These are phyloP conservation scores for Apus apus DNA, from an alignment of 2,113 vertebrate genomes.

Conservation along the genomic window DNA sequence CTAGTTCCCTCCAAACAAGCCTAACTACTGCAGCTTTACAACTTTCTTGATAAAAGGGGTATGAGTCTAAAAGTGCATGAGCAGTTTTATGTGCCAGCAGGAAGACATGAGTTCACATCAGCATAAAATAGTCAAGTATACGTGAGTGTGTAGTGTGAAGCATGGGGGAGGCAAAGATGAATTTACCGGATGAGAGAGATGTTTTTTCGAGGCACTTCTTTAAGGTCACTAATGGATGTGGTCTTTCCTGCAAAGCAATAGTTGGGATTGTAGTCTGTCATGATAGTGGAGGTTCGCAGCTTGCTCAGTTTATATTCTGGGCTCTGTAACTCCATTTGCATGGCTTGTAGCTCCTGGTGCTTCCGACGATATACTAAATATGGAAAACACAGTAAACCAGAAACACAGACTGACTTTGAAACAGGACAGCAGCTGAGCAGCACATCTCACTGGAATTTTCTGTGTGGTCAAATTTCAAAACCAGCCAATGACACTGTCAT, in stretches of 20 bases:
- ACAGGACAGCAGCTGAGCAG: neutral
- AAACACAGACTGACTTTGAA: neutral
- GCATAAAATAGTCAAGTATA: neutral
- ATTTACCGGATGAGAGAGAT: slow-evolving; percentile 94
- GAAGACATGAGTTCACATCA: neutral
- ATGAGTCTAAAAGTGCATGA: neutral
- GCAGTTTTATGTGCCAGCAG: neutral
- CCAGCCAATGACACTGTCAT: neutral
- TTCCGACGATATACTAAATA: slow-evolving; percentile 93
- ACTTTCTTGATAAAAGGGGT: neutral
- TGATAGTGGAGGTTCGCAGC: slow-evolving; percentile 96
- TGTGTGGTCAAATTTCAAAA: neutral
- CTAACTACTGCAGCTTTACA: neutral
- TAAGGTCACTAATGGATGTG: slow-evolving; percentile 95
- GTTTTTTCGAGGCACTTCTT: slow-evolving; percentile 95
- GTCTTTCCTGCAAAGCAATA: slow-evolving; percentile 98
- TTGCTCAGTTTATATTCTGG: slow-evolving; percentile 98
- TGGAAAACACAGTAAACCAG: neutral
- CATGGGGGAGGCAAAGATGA: neutral
- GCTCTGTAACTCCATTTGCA: slow-evolving; percentile 97
- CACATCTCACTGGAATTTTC: neutral
- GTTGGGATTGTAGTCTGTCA: slow-evolving; percentile 99
- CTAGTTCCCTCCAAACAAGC: neutral
- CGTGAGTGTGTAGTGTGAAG: rapidly evolving
- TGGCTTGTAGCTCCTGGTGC: slow-evolving; percentile 96